Evolutionary conservation across 2,113 vertebrate genomes (phyloP), one percentile per base, ranked within the genome.

Genomic region (Charina bottae): DNA sequence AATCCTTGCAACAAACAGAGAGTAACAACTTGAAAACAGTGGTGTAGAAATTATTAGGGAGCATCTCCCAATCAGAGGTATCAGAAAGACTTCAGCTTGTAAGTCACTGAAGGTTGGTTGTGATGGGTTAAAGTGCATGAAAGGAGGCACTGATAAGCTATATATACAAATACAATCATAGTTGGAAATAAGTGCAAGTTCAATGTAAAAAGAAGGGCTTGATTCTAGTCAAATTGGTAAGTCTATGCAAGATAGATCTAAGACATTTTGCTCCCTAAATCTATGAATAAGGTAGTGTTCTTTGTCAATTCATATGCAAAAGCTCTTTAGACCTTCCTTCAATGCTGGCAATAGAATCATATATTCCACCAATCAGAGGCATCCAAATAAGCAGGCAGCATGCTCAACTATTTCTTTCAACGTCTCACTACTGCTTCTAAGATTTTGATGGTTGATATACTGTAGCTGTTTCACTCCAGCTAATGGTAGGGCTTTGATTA

Each of bases 31-130:
- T 88, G 49, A 90, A 3, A 68, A 2, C 26, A 68, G 0, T 72
- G 91, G 0, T 4, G 83, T 89, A 64, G 26, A 62, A 95, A 88
- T 84, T 92, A 68, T 93, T 90, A 92, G 90, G 85, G 26, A 83
- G n/a, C 62, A 33, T 6, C 9, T 85, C 2, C 2, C 49, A 49
- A 37, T 37, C 72, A 21, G 26, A 42, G 53, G 13, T 23, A 87
- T 6, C 17, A 90, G 62, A 89, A 92, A 21, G 2, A 92, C 4
- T 33, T 92, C 17, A 37, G 0, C 13, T 72, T 92, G 6, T 92
- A 87, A n/a, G 64, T 23, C 19, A 60, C 15, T 83, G 11, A 60
- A 68, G 2, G 0, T 88, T 89, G 37, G 33, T 9, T 33, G 33
- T 1, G 26, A 72, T 46, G 86, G 72, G n/a, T 88, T 83, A 4